Evolutionary conservation across 2,888 invertebrate genomes (phyloP), one percentile per base, ranked within the genome.

Genomic region (Romanomermis culicivorax): DNA sequence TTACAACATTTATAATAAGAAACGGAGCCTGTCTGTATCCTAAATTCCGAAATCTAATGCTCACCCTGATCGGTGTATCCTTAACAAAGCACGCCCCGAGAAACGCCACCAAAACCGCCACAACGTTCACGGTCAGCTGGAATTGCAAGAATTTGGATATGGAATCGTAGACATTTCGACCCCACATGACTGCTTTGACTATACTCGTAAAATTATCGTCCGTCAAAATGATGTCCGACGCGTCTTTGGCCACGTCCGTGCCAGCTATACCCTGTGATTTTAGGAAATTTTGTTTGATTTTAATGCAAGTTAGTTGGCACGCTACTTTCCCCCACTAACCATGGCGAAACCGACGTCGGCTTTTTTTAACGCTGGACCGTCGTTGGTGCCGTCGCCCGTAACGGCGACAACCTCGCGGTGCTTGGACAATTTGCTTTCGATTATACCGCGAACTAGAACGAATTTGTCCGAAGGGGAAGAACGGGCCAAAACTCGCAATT

Each of bases 261-360:
- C 75, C 75, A 42, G 74, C 74, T 52, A 69, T 62, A 11, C 53
- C 53, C 53, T 53, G 26, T n/a, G n/a, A n/a, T n/a, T n/a, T n/a
- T n/a, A n/a, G n/a, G n/a, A n/a, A n/a, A n/a, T n/a, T n/a, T n/a
- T n/a, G n/a, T 11, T 17, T 7, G 17, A 36, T 36, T 36, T 36
- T 7, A 11, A 36, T 17, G 7, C 7, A 45, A 17, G 14, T 11
- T 11, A 23, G n/a, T n/a, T n/a, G n/a, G n/a, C 36, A 36, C 36
- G 11, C 36, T 36, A 17, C 36, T 11, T 36, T 36, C 11, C 11
- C 11, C 36, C 11, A 7, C 48, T 60, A 73, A 84, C 85, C 93
- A 95, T 95, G 62, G 95, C 93, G 72, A 95, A 95, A 50, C 95
- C 95, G 63, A 95, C 93, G 71, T 95, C 95, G 55, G 93, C 93